Evolutionary conservation across 1,140 invertebrate genomes (phyloP).

Genomic region (Drosophila erecta): DNA sequence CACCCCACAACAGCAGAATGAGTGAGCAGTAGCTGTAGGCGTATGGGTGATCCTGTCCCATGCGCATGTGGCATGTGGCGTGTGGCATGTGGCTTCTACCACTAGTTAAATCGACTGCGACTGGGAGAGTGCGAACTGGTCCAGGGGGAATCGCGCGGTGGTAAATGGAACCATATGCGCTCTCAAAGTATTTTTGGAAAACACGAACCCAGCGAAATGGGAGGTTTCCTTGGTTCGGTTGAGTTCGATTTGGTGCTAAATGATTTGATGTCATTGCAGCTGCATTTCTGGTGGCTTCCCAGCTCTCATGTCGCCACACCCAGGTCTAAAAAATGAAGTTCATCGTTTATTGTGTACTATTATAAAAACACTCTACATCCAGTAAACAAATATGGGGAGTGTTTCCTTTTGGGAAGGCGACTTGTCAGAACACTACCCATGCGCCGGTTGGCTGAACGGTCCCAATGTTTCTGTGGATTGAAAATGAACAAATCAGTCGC

Average conservation of each 20-base stretch:
- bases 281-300: slow-evolving; percentile 1
- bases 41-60: slow-evolving; percentile 13
- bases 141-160: slow-evolving; percentile 29
- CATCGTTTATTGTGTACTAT: slow-evolving; percentile 24
- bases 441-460: background rate
- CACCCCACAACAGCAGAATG: slow-evolving; percentile 35
- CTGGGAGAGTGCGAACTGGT: slow-evolving; percentile 7
- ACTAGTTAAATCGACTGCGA: background rate
- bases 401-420: background rate
- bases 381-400: slow-evolving; percentile 33
- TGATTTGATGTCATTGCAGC: slow-evolving; percentile 12
- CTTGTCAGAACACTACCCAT: slow-evolving; percentile 11
- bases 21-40: slow-evolving; percentile 26
- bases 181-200: slow-evolving; percentile 34
- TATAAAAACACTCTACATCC: slow-evolving; percentile 42
- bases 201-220: background rate
- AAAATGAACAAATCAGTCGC: background rate
- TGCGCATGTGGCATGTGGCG: slow-evolving; percentile 1
- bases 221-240: background rate
- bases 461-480: slow-evolving; percentile 12
- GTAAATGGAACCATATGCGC: slow-evolving; percentile 32
- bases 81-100: background rate
- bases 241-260: slow-evolving; percentile 2
- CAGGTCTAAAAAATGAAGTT: too few relatives aligned
- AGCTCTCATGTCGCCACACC: too few relatives aligned